These are phyloP conservation scores for Calyptommatus sinebrachiatus DNA, from an alignment of 2,113 vertebrate genomes.

Conservation along the genomic window DNA sequence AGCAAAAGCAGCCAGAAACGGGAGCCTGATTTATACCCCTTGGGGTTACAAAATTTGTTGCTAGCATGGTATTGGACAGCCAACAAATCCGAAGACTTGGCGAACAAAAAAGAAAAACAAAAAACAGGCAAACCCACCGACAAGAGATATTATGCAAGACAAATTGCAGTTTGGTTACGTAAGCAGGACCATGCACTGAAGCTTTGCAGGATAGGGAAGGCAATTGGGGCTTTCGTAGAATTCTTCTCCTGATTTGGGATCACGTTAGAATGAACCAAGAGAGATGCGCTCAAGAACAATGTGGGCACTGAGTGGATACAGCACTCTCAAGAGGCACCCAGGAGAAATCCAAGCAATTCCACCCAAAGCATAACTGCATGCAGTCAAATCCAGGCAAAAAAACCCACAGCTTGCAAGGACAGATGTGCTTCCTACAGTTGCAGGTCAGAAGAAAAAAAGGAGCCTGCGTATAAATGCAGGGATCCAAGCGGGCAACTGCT, in stretches of 20 bases:
- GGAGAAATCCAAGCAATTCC: not conserved
- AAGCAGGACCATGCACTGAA: conserved; percentile 29
- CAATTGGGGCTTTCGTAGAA: not conserved
- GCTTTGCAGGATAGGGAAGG: not conserved
- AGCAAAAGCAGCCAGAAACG: accelerated
- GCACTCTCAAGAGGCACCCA: not conserved
- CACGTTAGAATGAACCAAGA: not conserved
- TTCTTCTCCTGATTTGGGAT: not conserved
- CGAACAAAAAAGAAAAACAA: not conserved
- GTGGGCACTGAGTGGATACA: not conserved
- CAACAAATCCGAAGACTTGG: not conserved
- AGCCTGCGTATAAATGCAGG: not conserved
- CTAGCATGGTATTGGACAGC: not conserved
- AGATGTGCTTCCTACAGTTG: not conserved
- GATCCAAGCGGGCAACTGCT: not conserved
- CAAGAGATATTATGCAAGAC: not conserved
- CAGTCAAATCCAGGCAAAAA: conserved; percentile 1
- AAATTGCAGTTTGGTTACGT: not conserved
- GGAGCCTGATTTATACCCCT: conserved; percentile 11
- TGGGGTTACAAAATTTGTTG: not conserved
- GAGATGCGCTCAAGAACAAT: too few relatives aligned
- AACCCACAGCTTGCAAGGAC: not conserved
- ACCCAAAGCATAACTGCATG: not conserved
- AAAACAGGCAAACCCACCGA: not conserved
- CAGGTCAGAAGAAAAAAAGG: not conserved